Base-by-base conservation (phyloP, 2,888 invertebrate species). In the Mythimna vitellina region DNA sequence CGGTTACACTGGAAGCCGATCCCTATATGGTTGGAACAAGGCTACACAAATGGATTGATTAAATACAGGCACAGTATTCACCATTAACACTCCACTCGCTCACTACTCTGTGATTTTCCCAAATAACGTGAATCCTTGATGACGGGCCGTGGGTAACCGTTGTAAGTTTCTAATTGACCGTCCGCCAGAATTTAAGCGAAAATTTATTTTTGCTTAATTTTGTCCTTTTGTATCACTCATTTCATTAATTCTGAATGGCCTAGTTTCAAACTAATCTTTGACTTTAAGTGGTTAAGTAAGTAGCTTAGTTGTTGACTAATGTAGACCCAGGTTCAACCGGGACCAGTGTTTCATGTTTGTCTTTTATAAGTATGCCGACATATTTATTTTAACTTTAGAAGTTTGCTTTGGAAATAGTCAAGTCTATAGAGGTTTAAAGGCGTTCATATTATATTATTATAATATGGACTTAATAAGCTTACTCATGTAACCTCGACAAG, bases 61-160 rank as follows among this genome's bases (percentile, higher is more conserved):
- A 46, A 14, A 46, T 46, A 46, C 42, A 42, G 42, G 42, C 4
- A 42, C 14, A 46, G 17, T 17, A 46, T 46, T 46, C 5, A 46
- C 5, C 42, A 29, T 25, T 9, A 46, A 46, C 14, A 25, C 56
- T 78, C 67, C 64, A 73, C 3, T 68, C 12, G 3, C 6, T 57
- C 2, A 12, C 5, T 61, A 53, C 35, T 73, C 77, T 65, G 17
- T 57, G n/a, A 20, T 35, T 25, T 35, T 70, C 73, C 29, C 62
- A 69, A 84, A 84, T 75, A 81, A 78, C 74, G 75, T 78, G 74
- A 84, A 81, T 84, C 76, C 74, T 65, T 84, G 80, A 87, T 83
- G 77, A 79, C 78, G 63, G 70, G 69, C 70, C 42, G 25, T 56
- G 65, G 67, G 46, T 62, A 54, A 56, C 74, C 69, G 60, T 69